Percentiles rank a stretch among this genome's conserved stretches.
Conservation (phyloP, 64 coral and sea anemone species). For the Montipora foliosa region DNA sequence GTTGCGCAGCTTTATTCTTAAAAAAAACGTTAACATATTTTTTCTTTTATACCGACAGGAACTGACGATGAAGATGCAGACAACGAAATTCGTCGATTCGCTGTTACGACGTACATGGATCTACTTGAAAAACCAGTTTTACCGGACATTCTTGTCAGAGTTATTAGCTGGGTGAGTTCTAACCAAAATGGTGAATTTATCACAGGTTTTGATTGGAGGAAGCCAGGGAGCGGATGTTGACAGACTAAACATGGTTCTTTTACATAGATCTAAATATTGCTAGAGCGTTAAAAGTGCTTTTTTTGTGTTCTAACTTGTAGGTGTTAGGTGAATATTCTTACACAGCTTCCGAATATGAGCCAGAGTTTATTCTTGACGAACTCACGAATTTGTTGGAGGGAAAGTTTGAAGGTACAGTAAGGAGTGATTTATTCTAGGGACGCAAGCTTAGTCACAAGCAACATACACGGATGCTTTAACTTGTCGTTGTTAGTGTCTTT, state of each 20-base stretch:
- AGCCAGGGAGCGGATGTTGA: too few relatives aligned
- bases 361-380: slow-evolving; percentile 70
- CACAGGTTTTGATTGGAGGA: too few relatives aligned
- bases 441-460: too few relatives aligned
- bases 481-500: too few relatives aligned
- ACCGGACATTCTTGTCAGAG: slow-evolving; percentile 80
- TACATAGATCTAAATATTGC: too few relatives aligned
- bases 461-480: too few relatives aligned
- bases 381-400: slow-evolving; percentile 73
- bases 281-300: background rate
- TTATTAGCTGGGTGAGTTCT: slow-evolving; percentile 81
- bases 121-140: slow-evolving; percentile 89
- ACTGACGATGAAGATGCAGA: slow-evolving; percentile 87
- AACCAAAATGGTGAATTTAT: too few relatives aligned
- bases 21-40: too few relatives aligned
- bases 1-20: too few relatives aligned
- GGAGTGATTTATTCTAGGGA: too few relatives aligned
- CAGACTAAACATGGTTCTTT: too few relatives aligned
- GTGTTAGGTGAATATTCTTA: slow-evolving; percentile 91
- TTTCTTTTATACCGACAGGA: slow-evolving; percentile 32
- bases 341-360: slow-evolving; percentile 56
- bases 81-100: slow-evolving; percentile 79
- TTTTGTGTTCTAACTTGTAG: slow-evolving; percentile 4
- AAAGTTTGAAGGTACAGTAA: slow-evolving; percentile 70
- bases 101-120: slow-evolving; percentile 76